phyloP scores from a whole-genome alignment of 2,888 invertebrate genomes.

The Pristionchus arcanus region DNA sequence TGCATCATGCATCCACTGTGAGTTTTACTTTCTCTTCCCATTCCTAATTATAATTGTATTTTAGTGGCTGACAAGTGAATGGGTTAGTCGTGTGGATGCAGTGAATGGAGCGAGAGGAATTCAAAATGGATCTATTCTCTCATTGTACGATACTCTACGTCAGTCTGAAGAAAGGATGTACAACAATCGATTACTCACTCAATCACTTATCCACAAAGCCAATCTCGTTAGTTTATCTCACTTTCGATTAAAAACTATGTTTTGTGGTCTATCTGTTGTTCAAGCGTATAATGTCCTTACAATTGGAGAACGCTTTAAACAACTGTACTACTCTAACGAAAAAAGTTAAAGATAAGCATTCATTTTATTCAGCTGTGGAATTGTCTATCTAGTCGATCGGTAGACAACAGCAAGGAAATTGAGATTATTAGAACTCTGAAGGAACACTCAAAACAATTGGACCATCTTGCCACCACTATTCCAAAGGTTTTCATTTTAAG shows the following conservation, averaged over 20 bases:
- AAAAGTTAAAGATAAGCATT: background rate
- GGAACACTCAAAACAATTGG: slow-evolving; percentile 33
- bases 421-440: slow-evolving; percentile 30
- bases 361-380: slow-evolving; percentile 22
- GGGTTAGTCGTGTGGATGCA: slow-evolving; percentile 22
- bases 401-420: background rate
- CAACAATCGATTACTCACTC: background rate
- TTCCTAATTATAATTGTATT: background rate
- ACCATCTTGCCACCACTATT: background rate
- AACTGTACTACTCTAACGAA: too few relatives aligned
- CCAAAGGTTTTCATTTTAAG: background rate
- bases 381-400: slow-evolving; percentile 27
- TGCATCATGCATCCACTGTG: slow-evolving; percentile 12
- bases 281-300: background rate
- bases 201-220: slow-evolving; percentile 8
- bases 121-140: slow-evolving; percentile 23
- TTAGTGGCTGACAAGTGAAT: background rate
- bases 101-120: slow-evolving; percentile 21
- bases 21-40: background rate
- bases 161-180: slow-evolving; percentile 4
- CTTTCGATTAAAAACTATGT: background rate
- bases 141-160: slow-evolving; percentile 1
- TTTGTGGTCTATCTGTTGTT: background rate
- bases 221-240: slow-evolving; percentile 11
- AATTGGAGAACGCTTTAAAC: too few relatives aligned